These are phyloP conservation scores for Phocoena phocoena DNA, from an alignment of 2,113 vertebrate species.

Conservation along the genomic window DNA sequence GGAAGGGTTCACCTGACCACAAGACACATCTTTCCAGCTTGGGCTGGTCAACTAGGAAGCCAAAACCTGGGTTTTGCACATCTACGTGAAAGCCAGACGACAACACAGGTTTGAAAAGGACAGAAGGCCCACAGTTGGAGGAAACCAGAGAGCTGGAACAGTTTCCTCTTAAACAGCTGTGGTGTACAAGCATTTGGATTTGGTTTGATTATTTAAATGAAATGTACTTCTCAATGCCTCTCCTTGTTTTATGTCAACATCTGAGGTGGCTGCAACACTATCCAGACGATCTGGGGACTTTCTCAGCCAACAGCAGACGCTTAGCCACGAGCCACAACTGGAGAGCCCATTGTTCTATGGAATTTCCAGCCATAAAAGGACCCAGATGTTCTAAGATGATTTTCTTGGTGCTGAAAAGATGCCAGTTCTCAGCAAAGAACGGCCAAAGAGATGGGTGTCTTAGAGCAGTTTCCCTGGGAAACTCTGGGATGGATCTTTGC, in stretches of 20 bases:
- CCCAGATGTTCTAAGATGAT: slow-evolving; percentile 66
- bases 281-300: slow-evolving; percentile 39
- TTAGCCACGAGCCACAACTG: slow-evolving; percentile 61
- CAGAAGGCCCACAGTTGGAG: background rate
- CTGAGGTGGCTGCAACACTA: slow-evolving; percentile 48
- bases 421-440: slow-evolving; percentile 37
- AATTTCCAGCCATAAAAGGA: slow-evolving; percentile 37
- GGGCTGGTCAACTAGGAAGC: background rate
- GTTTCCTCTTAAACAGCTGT: slow-evolving; percentile 52
- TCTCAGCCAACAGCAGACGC: slow-evolving; percentile 53
- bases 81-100: background rate
- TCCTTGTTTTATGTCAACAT: slow-evolving; percentile 70
- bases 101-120: background rate
- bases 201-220: slow-evolving; percentile 54
- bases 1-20: background rate
- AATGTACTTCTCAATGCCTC: slow-evolving; percentile 58
- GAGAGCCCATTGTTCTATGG: background rate
- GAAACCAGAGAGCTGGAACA: background rate
- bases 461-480: background rate
- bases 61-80: background rate
- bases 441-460: slow-evolving; percentile 24
- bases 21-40: background rate
- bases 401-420: slow-evolving; percentile 42
- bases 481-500: background rate
- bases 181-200: slow-evolving; percentile 5